Conservation (phyloP, 2,113 vertebrate species). For the Melanotaenia duboulayi region DNA sequence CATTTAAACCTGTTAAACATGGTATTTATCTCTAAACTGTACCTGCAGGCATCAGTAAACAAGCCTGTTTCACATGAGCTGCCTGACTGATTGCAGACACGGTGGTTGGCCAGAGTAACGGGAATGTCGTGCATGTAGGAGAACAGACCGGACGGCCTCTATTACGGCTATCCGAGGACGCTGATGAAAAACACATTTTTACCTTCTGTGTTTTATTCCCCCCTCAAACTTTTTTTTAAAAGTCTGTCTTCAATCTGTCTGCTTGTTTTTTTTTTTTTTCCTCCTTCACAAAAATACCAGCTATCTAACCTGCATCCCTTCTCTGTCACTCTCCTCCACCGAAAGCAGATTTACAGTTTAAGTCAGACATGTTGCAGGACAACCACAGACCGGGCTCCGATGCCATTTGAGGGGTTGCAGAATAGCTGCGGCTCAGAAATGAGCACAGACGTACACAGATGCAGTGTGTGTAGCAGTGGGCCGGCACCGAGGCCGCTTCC, state of each 20-base stretch:
- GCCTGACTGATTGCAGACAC: conserved; percentile 48
- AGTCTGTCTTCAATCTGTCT: conserved; percentile 13
- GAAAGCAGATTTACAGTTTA: conserved; percentile 6
- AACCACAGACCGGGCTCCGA: conserved; percentile 24
- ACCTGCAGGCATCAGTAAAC: conserved; percentile 52
- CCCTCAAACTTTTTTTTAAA: background rate
- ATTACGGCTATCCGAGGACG: conserved; percentile 41
- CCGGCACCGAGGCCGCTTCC: conserved; percentile 36
- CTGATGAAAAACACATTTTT: conserved; percentile 66
- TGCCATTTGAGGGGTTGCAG: conserved; percentile 6
- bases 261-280: conserved; percentile 19
- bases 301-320: conserved; percentile 4
- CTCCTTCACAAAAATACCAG: conserved; percentile 13
- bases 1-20: conserved; percentile 30
- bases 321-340: conserved; percentile 6
- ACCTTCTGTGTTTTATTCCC: background rate
- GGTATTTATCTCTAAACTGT: conserved; percentile 50
- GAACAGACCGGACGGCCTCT: conserved; percentile 45
- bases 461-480: conserved; percentile 20
- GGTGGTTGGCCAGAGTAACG: conserved; percentile 29
- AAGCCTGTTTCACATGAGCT: conserved; percentile 20
- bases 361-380: conserved; percentile 46
- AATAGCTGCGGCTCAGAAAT: background rate
- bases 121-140: conserved; percentile 38
- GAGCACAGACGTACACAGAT: conserved; percentile 1